These are phyloP conservation scores for Scomber scombrus DNA, from an alignment of 2,113 vertebrate genomes.

Conservation along the genomic window DNA sequence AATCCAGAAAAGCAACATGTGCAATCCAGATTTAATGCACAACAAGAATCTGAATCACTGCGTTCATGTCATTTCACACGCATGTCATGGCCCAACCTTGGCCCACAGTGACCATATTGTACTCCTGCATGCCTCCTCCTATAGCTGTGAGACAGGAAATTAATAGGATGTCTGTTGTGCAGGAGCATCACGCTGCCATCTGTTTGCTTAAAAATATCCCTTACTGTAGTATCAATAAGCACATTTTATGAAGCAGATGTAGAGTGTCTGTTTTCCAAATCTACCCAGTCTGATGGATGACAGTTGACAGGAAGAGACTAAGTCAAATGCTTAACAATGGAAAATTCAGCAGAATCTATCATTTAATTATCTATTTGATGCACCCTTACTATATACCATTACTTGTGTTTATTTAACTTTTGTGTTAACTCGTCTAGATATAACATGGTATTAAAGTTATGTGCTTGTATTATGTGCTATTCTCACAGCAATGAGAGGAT, in stretches of 20 bases:
- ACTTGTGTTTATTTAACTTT: not conserved
- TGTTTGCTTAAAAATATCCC: conserved; percentile 23
- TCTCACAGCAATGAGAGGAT: too few species aligned
- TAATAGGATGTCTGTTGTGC: conserved; percentile 6
- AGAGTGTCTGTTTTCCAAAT: conserved; percentile 16
- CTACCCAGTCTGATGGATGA: conserved; percentile 8
- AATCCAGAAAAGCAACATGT: not conserved
- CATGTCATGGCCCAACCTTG: not conserved
- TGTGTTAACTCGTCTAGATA: not conserved
- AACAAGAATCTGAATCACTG: not conserved
- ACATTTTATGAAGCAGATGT: conserved; percentile 5
- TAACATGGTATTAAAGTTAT: not conserved
- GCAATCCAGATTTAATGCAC: not conserved
- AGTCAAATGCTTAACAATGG: not conserved
- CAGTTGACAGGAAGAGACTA: not conserved
- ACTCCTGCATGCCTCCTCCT: not conserved
- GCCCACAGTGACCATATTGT: not conserved
- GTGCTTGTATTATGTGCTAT: too few species aligned
- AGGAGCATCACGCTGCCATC: conserved; percentile 9
- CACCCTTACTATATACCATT: not conserved
- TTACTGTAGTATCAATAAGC: not conserved
- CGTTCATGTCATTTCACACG: conserved; percentile 1
- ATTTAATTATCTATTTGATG: not conserved
- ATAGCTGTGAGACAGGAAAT: not conserved
- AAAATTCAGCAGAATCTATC: conserved; percentile 10